Evolutionary conservation across 2,888 invertebrate species (phyloP), one percentile per base, ranked within the genome.

Genomic region (Parelbella ahira): DNA sequence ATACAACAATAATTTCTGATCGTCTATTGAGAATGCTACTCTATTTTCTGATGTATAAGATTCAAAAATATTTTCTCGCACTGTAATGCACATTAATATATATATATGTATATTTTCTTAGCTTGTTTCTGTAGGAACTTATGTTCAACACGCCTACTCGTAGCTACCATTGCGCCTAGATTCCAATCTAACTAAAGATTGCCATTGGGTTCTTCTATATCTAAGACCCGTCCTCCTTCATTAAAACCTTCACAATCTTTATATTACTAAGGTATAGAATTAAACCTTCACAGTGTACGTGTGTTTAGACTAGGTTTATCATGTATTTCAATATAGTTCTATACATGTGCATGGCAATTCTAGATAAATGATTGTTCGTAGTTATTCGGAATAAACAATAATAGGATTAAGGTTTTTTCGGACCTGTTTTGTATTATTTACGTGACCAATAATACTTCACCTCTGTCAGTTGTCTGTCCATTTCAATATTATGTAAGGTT

Each of bases 361-460:
- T 83, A 83, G 83, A 71, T 75, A 72, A 77, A 75, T 68, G 77
- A 81, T 83, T 83, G 81, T 82, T 80, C 68, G 83, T 83, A 82
- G 83, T 66, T 71, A 76, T 69, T 73, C 58, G 62, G 51, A 72
- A 67, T 73, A 79, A 75, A 84, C 86, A 82, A 82, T 84, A 83
- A 83, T 84, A 84, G 78, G 49, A 50, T 49, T 73, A 71, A 76
- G 72, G 54, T 51, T 60, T 59, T 63, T 57, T 65, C 62, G 55
- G 55, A 62, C 67, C 69, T 63, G 56, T 66, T 69, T 63, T 50
- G 12, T 43, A 29, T 43, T 29, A 36, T 43, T 41, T 56, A 70
- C 63, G 62, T 62, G 71, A 75, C 74, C 76, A 74, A 74, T n/a
- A n/a, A n/a, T 59, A 49, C 49, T 53, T 47, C 50, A 13, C 25